phyloP scores from a whole-genome alignment of 2,797 vertebrate species.

The Pseudocheirus occidentalis region DNA sequence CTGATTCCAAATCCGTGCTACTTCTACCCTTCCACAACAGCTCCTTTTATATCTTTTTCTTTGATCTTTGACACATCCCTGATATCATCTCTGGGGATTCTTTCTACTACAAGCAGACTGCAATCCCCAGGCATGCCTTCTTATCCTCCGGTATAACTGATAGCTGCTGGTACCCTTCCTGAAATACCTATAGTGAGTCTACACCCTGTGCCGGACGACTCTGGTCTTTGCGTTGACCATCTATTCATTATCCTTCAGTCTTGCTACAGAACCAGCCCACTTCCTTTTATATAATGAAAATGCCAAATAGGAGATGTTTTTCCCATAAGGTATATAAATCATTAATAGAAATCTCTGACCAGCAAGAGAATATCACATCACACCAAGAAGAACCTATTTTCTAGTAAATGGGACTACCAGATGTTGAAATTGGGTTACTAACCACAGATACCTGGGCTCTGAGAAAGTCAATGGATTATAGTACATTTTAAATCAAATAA shows the following conservation, averaged over 20 bases:
- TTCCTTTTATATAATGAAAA: neutral
- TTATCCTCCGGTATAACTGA: neutral
- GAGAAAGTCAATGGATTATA: slow-evolving; percentile 38
- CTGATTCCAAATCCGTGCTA: neutral
- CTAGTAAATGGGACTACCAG: neutral
- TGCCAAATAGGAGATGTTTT: slow-evolving; percentile 3
- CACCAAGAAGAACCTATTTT: neutral
- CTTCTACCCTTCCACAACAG: neutral
- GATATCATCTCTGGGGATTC: neutral
- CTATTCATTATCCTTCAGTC: neutral
- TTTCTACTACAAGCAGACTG: neutral
- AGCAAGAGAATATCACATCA: neutral
- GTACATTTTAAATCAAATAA: slow-evolving; percentile 40
- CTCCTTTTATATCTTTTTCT: neutral
- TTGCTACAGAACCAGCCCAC: neutral
- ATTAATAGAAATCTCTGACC: neutral
- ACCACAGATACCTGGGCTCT: neutral
- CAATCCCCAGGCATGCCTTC: neutral
- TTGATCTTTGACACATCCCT: neutral
- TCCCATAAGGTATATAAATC: neutral
- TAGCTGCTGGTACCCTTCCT: neutral
- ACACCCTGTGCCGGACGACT: neutral
- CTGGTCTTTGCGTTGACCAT: neutral
- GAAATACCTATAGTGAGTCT: neutral
- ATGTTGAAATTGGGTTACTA: neutral